Evolutionary conservation across 2,888 invertebrate genomes (phyloP).

Genomic region (Meliscaeva auricollis): DNA sequence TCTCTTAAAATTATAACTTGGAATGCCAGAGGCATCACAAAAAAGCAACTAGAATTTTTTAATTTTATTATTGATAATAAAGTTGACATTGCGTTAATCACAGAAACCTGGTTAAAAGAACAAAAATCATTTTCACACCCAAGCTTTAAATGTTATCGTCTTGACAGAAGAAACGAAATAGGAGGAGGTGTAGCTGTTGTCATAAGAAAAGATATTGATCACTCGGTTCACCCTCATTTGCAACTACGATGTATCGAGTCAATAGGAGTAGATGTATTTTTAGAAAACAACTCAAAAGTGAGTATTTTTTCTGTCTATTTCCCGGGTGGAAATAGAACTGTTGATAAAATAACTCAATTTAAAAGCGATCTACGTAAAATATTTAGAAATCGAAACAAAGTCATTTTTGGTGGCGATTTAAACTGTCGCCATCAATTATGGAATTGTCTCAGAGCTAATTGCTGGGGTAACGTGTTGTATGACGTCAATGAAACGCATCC

Average conservation of each 20-base stretch:
- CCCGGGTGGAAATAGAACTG: slow-evolving; percentile 25
- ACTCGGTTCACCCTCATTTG: background rate
- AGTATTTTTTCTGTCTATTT: background rate
- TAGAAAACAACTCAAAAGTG: background rate
- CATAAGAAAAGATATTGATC: background rate
- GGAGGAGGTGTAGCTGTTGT: too few species aligned
- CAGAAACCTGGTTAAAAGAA: slow-evolving; percentile 30
- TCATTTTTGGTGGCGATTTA: background rate
- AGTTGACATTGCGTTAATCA: slow-evolving; percentile 33
- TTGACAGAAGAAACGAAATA: slow-evolving; percentile 3
- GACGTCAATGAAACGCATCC: background rate
- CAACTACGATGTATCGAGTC: background rate
- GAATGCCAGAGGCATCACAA: too few species aligned
- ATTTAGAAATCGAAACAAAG: slow-evolving; percentile 3
- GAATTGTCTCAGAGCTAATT: background rate
- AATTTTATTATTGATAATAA: slow-evolving; percentile 31
- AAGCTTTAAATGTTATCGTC: too few species aligned
- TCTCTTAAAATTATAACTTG: background rate
- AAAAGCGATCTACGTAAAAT: background rate
- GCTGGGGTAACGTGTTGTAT: background rate
- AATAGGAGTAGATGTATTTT: background rate
- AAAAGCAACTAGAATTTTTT: slow-evolving; percentile 35
- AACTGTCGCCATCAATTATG: too few species aligned
- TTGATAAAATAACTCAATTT: background rate
- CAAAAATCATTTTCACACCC: slow-evolving; percentile 28